A percentile compares a stretch with the other conserved stretches of the same genome.
These are phyloP conservation scores for Acrobasis suavella DNA, from an alignment of 2,888 invertebrate genomes.

Conservation along the genomic window DNA sequence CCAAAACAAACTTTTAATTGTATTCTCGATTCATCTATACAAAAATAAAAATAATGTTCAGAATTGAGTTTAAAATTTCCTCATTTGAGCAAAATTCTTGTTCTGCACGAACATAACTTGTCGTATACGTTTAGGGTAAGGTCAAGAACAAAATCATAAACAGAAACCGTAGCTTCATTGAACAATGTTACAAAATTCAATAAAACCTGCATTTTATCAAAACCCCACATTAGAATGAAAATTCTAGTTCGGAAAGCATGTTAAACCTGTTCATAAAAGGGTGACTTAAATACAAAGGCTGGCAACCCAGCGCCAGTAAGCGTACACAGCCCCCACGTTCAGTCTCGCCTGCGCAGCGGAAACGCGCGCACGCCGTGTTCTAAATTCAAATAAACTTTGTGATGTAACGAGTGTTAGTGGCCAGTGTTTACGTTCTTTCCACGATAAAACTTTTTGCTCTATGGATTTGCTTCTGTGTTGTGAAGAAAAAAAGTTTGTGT, in stretches of 20 bases:
- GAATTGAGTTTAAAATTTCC: too few relatives aligned
- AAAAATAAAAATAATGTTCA: too few relatives aligned
- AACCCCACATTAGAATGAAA: background rate
- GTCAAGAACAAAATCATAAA: too few relatives aligned
- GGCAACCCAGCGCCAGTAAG: constrained; percentile 67
- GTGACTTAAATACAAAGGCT: constrained; percentile 25
- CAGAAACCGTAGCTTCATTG: too few relatives aligned
- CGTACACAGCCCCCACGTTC: constrained; percentile 65
- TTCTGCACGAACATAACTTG: too few relatives aligned
- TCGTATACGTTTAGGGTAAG: too few relatives aligned
- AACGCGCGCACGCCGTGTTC: constrained; percentile 31
- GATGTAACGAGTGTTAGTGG: constrained; percentile 22
- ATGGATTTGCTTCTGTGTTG: constrained; percentile 14
- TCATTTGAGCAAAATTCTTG: too few relatives aligned
- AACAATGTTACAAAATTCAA: too few relatives aligned
- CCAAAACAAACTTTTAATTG: too few relatives aligned
- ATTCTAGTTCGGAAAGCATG: background rate
- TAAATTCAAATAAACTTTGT: constrained; percentile 21
- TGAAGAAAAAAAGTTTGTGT: constrained; percentile 12
- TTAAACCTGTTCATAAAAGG: background rate
- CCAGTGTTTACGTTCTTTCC: constrained; percentile 22
- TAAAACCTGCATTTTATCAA: too few relatives aligned
- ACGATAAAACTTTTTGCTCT: constrained; percentile 10
- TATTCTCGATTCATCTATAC: too few relatives aligned
- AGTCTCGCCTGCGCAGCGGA: constrained; percentile 41